phyloP scores from a whole-genome alignment of 2,113 vertebrate genomes.

The Spea multiplicata region DNA sequence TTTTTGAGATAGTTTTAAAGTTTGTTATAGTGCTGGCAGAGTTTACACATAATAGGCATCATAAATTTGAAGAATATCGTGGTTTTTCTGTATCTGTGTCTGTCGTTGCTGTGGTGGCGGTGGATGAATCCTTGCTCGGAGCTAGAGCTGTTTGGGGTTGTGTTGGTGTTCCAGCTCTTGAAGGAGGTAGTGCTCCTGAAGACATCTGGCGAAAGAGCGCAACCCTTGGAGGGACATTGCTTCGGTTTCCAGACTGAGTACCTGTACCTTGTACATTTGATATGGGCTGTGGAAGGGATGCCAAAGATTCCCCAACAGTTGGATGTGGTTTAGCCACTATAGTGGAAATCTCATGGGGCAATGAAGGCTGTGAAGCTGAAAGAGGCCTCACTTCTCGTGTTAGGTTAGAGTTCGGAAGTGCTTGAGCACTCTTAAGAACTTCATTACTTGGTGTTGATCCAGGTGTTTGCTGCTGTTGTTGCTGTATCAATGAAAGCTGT shows the following conservation, averaged over 20 bases:
- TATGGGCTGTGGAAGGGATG: slow-evolving; percentile 76
- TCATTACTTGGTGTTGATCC: slow-evolving; percentile 77
- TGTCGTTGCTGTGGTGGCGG: slow-evolving; percentile 77
- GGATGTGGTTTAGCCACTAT: slow-evolving; percentile 80
- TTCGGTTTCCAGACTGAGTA: slow-evolving; percentile 70
- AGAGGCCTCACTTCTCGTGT: slow-evolving; percentile 88
- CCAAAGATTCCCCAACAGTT: slow-evolving; percentile 85
- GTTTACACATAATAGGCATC: slow-evolving; percentile 71
- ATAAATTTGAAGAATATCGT: slow-evolving; percentile 96
- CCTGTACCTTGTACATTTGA: slow-evolving; percentile 65
- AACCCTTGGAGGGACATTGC: slow-evolving; percentile 81
- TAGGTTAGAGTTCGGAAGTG: slow-evolving; percentile 85
- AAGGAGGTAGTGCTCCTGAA: slow-evolving; percentile 86
- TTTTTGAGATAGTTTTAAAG: slow-evolving; percentile 64
- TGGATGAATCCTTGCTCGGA: slow-evolving; percentile 83
- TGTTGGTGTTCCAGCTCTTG: slow-evolving; percentile 65
- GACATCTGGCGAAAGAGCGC: slow-evolving; percentile 95
- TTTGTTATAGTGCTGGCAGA: slow-evolving; percentile 59
- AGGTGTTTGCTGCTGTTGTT: slow-evolving; percentile 65
- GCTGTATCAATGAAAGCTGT: slow-evolving; percentile 87
- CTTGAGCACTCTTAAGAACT: slow-evolving; percentile 85
- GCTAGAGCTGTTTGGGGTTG: slow-evolving; percentile 50
- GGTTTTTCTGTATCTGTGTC: slow-evolving; percentile 94
- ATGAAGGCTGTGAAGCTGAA: slow-evolving; percentile 96
- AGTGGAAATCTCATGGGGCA: slow-evolving; percentile 86